Base-by-base conservation (phyloP, 2,797 vertebrate species). In the Kryptopterus vitreolus region DNA sequence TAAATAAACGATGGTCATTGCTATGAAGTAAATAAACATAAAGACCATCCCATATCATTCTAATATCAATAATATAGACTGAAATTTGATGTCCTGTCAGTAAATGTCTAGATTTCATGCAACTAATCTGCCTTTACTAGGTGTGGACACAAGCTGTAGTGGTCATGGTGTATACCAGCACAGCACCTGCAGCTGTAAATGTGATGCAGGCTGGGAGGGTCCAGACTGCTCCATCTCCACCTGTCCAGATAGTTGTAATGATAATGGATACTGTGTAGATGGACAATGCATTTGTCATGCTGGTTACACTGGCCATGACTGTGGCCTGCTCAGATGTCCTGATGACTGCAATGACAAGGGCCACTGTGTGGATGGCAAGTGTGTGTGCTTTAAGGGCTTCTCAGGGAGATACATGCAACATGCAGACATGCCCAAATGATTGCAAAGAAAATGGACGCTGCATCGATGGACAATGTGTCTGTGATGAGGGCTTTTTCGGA, bases 141-240 rank as follows among this genome's bases (percentile, higher is more conserved):
- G 90, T 22, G 78, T 89, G 71, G 93, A 92, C 87, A 91, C 76
- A 0, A 91, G 78, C 82, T 97, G 96, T 77, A 94, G 93, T 0
- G 93, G 91, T 53, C 92, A 90, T 0, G 96, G 96, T 1, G 91
- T 87, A 7, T 96, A 94, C 85, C 88, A 91, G 6, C 87, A 80
- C 0, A 89, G 91, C 59, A 90, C 89, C 0, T 96, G 95, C 86
- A 90, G 90, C 87, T 98, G 96, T 89, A 84, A 87, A 77, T 96
- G 96, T 66, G 87, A 94, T 3, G 73, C 89, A 0, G 96, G 95
- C 71, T 97, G 96, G 96, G 94, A 95, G 86, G 95, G 96, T 35
- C 88, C 88, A 0, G 89, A 92, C 75, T 98, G 96, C 85, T 95
- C 95, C 4, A 82, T 4, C 35, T 94, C 94, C 16, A 66, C 92